Evolutionary conservation across 1,140 invertebrate species (phyloP), one percentile per base, ranked within the genome.

Genomic region (Pinna nobilis): DNA sequence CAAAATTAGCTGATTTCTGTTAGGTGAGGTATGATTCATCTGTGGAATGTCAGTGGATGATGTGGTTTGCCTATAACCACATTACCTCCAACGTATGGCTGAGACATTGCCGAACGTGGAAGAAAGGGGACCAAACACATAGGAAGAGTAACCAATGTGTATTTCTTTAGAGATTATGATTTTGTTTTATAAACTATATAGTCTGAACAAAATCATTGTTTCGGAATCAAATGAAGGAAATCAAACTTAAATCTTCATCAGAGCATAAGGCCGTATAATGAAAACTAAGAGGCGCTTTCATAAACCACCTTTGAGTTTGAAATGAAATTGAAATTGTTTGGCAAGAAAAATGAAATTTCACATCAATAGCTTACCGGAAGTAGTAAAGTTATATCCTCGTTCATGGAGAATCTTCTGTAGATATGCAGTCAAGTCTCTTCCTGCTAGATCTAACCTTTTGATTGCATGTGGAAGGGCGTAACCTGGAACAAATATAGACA

Each of bases 381-480:
- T 97, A 18, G 95, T 97, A 93, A 98, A 98, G 28, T 94, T 95
- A 92, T 98, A 98, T 80, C 97, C 97, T 88, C 97, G 96, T 91
- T 98, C 96, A 81, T 95, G 97, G 78, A 98, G 92, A 90, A 97
- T 83, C 91, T 96, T 97, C 94, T 97, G 96, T 88, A 98, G 92
- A 92, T 97, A 98, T 90, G 97, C 95, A 81, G 97, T 98, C 85
- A 98, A 91, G 89, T 98, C 97, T 82, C 97, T 94, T 70, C 97
- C 97, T 82, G 96, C 96, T 86, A 97, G 91, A 88, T 97, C 95
- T 83, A 97, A 88, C 92, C 96, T 93, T 39, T 95, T 92, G 86
- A 97, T 96, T 84, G 95, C 96, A 81, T 93, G 92, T 13, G 92
- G 92, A 18, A 93, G 83, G 60, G 92, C 92, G 81, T 92, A 92